Evolutionary conservation across 2,888 invertebrate genomes (phyloP).

Genomic region (Noctua fimbriata): DNA sequence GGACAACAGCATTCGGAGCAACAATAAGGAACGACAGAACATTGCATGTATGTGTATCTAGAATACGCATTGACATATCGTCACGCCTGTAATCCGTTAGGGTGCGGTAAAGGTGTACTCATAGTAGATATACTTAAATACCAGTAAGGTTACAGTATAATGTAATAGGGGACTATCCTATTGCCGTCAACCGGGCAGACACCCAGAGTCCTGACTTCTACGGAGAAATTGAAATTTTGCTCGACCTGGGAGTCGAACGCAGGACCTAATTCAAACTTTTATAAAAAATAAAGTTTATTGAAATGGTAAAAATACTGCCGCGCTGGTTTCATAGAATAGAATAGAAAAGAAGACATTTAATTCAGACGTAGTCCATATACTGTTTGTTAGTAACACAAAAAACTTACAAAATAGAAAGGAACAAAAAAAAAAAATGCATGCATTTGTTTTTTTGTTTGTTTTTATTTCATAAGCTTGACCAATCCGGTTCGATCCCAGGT

Average conservation of each 20-base stretch:
- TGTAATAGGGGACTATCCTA: neutral
- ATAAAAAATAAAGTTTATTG: too few relatives aligned
- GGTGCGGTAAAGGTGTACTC: neutral
- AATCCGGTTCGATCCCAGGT: neutral
- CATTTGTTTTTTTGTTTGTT: too few relatives aligned
- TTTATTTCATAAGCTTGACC: neutral
- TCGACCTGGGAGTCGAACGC: too few relatives aligned
- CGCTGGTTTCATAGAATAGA: neutral
- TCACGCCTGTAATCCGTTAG: neutral
- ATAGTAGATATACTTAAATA: too few relatives aligned
- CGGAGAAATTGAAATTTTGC: neutral
- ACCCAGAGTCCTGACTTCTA: neutral
- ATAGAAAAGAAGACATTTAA: too few relatives aligned
- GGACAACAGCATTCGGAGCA: neutral
- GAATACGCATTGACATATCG: neutral
- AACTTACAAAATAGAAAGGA: too few relatives aligned
- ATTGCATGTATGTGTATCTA: neutral
- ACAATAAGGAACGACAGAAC: neutral
- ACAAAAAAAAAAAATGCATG: too few relatives aligned
- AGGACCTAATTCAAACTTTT: too few relatives aligned
- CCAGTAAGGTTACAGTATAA: too few relatives aligned
- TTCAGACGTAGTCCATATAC: too few relatives aligned
- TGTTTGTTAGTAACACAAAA: too few relatives aligned
- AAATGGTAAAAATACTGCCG: neutral
- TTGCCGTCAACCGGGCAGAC: neutral